Base-by-base conservation (phyloP, 2,888 invertebrate species). In the Eupithecia inturbata region DNA sequence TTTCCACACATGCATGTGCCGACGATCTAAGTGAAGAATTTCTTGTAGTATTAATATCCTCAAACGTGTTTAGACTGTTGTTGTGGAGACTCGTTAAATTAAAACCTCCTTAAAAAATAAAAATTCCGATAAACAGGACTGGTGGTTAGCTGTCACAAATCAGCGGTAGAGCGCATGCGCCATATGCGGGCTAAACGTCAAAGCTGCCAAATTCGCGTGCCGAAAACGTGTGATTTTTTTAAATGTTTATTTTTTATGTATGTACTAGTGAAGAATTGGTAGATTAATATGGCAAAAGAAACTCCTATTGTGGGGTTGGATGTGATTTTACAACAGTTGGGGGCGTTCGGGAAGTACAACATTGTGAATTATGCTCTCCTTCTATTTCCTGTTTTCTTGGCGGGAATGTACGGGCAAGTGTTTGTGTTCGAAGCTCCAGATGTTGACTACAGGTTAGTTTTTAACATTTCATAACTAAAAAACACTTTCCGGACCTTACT, bases 341-440 rank as follows among this genome's bases (percentile, higher is more conserved):
- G 94, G 6, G 82, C 92, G 2, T 94, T 94, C 78, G 94, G 94
- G 6, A 91, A 81, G 74, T 94, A 89, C 77, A 93, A 94, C 63
- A 81, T 94, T 19, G 80, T 93, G 76, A 94, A 93, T 74, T 94
- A 93, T 88, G 90, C 91, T 0, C 81, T 94, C 16, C 81, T 92
- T 1, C 78, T 94, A 33, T 91, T 92, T 64, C 94, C 94, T 0
- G 91, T 93, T 53, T 93, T 85, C 84, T 87, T 94, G 83, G 92
- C 94, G 78, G 94, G 93, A 83, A 90, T 94, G 89, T 94, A 87
- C 71, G 94, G 92, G 62, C 89, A 91, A 0, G 89, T 91, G 1
- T 94, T 86, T 70, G 89, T 94, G n/a, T 94, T 94, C 72, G 94
- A 94, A 82, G 93, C 94, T 0, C 78, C 89, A 0, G 91, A 93